Conservation (phyloP, 2,888 invertebrate genomes). For the Odiellus spinosus region DNA sequence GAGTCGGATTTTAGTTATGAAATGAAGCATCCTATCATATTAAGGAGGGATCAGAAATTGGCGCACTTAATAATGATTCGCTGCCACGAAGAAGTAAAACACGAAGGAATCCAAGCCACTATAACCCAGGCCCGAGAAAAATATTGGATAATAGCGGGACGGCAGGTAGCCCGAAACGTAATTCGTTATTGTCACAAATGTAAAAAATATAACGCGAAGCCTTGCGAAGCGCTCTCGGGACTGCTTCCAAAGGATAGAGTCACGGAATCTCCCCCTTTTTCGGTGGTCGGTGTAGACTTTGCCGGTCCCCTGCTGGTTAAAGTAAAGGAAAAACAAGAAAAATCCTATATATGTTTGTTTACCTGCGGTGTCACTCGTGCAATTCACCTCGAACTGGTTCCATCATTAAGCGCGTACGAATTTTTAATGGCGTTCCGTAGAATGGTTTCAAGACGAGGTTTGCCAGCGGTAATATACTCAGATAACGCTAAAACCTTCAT, state of each 20-base stretch:
- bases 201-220: neutral
- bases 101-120: neutral
- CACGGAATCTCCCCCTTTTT: neutral
- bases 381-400: too few species aligned
- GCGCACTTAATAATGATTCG: too few species aligned
- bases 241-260: neutral
- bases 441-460: too few species aligned
- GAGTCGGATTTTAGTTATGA: neutral
- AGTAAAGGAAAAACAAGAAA: neutral
- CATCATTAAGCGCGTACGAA: too few species aligned
- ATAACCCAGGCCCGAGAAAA: constrained; percentile 1
- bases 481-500: too few species aligned
- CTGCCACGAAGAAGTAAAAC: constrained; percentile 1
- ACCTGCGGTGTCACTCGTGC: neutral
- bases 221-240: neutral
- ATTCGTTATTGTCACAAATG: neutral
- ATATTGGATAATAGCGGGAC: neutral
- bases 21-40: constrained; percentile 1
- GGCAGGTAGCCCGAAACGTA: neutral
- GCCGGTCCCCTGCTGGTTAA: neutral
- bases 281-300: neutral
- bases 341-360: neutral
- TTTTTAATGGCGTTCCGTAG: too few species aligned
- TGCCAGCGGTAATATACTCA: too few species aligned
- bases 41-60: neutral